Evolutionary conservation across 2,113 vertebrate genomes (phyloP), one percentile per base, ranked within the genome.

Genomic region (Lucifuga dentata): DNA sequence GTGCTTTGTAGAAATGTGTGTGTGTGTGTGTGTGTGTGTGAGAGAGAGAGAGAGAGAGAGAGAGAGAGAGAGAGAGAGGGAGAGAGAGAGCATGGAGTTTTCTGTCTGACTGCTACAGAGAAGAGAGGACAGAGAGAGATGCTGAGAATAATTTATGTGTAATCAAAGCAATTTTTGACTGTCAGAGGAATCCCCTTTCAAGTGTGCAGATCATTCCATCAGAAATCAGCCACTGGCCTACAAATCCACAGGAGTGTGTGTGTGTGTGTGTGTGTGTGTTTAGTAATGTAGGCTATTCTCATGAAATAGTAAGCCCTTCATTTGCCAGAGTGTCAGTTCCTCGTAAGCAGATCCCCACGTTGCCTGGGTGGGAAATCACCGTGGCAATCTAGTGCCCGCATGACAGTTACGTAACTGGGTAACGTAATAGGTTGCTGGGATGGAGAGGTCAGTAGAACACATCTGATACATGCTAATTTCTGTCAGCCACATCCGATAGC

Each of bases 381-480:
- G 77, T 70, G 82, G 64, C 56, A 74, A 88, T 85, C 84, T 74
- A 41, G 84, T 73, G 32, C 33, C 74, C 66, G 66, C n/a, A n/a
- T 73, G 74, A 87, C 88, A 79, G 81, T 88, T 90, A 87, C 81
- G 76, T 91, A 90, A 91, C 89, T 80, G 84, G 62, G 90, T 89
- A 92, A 91, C 78, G 83, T 81, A 87, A 91, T 88, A 83, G 71
- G 85, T 76, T 66, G 72, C 81, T 74, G 83, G 83, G 78, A 53
- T 39, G 76, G 58, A 81, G 79, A 84, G 67, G 81, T 73, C 90
- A 86, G 87, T 89, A 78, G 62, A 78, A 91, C 87, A 91, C 90
- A 91, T 88, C 89, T 84, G 90, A 92, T 91, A 92, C 91, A 91
- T 81, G 90, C 85, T 87, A 86, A 89, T 91, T 88, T 83, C 82